Evolutionary conservation across 2,888 invertebrate species (phyloP), one percentile per base, ranked within the genome.

Genomic region (Protophormia terraenovae): DNA sequence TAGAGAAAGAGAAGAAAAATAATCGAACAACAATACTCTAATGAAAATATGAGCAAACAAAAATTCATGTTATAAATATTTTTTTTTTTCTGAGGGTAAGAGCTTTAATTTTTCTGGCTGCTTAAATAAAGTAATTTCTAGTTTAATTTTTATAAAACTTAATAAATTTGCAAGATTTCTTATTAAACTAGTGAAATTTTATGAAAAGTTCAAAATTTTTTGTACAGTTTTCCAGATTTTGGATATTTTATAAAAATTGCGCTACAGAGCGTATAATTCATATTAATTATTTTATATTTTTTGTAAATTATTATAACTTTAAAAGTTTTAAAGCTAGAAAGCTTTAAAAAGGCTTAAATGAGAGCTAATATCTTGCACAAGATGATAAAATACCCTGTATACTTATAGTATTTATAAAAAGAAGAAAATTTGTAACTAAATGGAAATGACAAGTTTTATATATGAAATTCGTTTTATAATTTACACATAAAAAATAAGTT

Each of bases 11-110:
- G 14, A 1, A 7, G n/a, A 73, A 53, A 62, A 62, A 62, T 5
- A 47, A 62, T 47, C 29, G 16, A 12, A 45, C 10, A 7, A 77
- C 55, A 71, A 83, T 62, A 45, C 47, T 76, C 53, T 67, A 62
- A 50, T 47, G 55, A 72, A 77, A 75, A 73, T 35, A 69, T 35
- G 1, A 53, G 24, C n/a, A 41, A 14, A 47, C n/a, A n/a, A 73
- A 55, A 38, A 62, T 22, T 27, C 41, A 32, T 32, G 7, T 32
- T 32, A 6, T 32, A 32, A n/a, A n/a, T n/a, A n/a, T n/a, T n/a
- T n/a, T n/a, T n/a, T n/a, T n/a, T n/a, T 32, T 32, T 3, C 32
- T 32, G 32, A 32, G 32, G 32, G 32, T 3, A 32, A 7, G 7
- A 32, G 5, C 32, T 32, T 7, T 32, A 32, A 3, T 32, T 32